Base-by-base conservation (phyloP, 2,113 vertebrate species). In the Melanocharis versteri region DNA sequence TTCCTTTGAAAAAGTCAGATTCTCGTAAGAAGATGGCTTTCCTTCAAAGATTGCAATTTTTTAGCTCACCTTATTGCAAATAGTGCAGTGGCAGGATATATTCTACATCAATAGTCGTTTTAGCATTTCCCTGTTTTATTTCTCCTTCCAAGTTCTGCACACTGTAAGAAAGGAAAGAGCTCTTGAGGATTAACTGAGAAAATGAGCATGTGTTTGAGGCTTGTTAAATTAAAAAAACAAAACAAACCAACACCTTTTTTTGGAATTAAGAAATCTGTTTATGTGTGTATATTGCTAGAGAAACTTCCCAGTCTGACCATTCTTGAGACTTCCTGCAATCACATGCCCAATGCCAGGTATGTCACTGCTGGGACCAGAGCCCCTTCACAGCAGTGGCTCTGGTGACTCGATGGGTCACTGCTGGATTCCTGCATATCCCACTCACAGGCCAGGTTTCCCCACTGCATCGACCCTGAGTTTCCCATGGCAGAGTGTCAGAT, bases 1-100 rank as follows among this genome's bases (percentile, higher is more conserved):
- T 28, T 95, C 83, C 86, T 91, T 93, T 60, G 80, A 69, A 94
- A 91, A 90, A 95, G 64, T 64, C 65, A 72, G 26, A 61, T 89
- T 96, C 54, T 57, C 20, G 1, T 13, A 15, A 33, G 58, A 83
- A 93, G 90, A 95, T 90, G 48, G 21, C 64, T 94, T 94, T 91
- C 37, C 14, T 91, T 86, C 77, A 93, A 30, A 93, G 57, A 81
- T 1, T 56, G 19, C 27, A n/a, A 15, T 40, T 16, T 73, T 89
- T 92, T 85, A 69, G 75, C 50, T 68, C 27, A 26, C 44, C 61
- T 92, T 70, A 78, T 37, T 70, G 37, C 22, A 82, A 10, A 45
- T 17, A 77, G 30, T 54, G 24, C 51, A 42, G 39, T 68, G 90
- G 56, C 47, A 77, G 65, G 75, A 44, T 56, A 58, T 39, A 44